phyloP scores from a whole-genome alignment of 2,797 vertebrate species.

The Sebastes variabilis region DNA sequence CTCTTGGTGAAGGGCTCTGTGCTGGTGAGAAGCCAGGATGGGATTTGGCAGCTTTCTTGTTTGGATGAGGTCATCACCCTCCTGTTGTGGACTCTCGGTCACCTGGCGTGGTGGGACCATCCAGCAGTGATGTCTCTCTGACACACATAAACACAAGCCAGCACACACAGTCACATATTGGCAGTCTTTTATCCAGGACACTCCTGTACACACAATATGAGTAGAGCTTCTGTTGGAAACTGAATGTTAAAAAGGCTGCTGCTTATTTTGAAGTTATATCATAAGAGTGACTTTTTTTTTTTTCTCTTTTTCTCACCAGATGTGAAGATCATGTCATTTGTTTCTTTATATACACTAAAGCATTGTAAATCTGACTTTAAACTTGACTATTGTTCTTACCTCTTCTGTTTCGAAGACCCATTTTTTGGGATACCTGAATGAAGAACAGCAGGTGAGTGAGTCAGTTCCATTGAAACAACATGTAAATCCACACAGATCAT shows the following conservation, averaged over 20 bases:
- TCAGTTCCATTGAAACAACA: neutral
- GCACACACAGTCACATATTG: too few relatives aligned
- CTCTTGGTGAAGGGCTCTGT: constrained; percentile 69
- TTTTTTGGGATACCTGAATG: constrained; percentile 34
- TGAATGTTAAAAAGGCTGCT: neutral
- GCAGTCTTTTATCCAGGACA: too few relatives aligned
- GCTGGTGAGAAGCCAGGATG: constrained; percentile 49
- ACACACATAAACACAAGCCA: neutral
- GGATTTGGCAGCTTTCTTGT: constrained; percentile 73
- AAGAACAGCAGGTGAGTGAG: neutral
- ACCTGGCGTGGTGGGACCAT: too few relatives aligned
- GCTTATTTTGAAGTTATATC: neutral
- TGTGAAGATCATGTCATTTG: too few relatives aligned
- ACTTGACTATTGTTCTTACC: constrained; percentile 24
- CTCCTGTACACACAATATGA: neutral
- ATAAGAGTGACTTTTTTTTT: neutral
- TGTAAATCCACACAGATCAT: neutral
- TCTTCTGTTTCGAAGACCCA: constrained; percentile 1
- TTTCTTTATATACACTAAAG: too few relatives aligned
- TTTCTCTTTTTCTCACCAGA: neutral
- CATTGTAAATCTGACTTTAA: too few relatives aligned
- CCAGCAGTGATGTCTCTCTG: constrained; percentile 47
- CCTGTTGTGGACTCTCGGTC: neutral
- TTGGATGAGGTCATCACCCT: constrained; percentile 58
- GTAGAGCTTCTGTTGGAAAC: neutral